These are phyloP conservation scores for Microtus pennsylvanicus DNA, from an alignment of 2,113 vertebrate species.

Conservation along the genomic window DNA sequence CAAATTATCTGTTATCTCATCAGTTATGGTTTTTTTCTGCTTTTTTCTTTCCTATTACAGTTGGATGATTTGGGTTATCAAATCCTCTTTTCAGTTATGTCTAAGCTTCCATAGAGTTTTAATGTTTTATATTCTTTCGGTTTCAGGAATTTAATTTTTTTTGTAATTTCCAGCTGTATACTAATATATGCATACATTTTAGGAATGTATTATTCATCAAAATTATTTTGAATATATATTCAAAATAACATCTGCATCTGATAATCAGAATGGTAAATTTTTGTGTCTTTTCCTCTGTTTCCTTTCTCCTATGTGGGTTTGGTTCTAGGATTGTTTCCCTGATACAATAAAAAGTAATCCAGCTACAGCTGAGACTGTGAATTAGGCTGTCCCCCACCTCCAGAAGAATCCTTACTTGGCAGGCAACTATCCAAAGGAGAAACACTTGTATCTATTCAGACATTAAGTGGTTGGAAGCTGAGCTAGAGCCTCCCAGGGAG, in stretches of 20 bases:
- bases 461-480: neutral
- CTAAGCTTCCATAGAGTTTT: neutral
- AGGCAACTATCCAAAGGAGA: neutral
- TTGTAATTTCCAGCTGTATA: neutral
- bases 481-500: neutral
- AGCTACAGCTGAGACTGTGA: neutral
- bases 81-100: neutral
- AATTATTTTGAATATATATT: no score
- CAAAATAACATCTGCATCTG: neutral
- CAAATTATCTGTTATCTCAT: neutral
- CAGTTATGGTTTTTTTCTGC: neutral
- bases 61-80: neutral
- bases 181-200: neutral
- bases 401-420: neutral
- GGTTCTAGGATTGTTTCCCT: neutral
- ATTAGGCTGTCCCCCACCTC: neutral
- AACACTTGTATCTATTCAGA: neutral
- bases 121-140: neutral
- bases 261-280: neutral
- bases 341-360: neutral
- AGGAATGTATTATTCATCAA: neutral
- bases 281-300: neutral
- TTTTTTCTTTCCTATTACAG: neutral
- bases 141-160: neutral
- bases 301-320: neutral